Conservation (phyloP, 23 tunicate species). For the Ascidia mentula region DNA sequence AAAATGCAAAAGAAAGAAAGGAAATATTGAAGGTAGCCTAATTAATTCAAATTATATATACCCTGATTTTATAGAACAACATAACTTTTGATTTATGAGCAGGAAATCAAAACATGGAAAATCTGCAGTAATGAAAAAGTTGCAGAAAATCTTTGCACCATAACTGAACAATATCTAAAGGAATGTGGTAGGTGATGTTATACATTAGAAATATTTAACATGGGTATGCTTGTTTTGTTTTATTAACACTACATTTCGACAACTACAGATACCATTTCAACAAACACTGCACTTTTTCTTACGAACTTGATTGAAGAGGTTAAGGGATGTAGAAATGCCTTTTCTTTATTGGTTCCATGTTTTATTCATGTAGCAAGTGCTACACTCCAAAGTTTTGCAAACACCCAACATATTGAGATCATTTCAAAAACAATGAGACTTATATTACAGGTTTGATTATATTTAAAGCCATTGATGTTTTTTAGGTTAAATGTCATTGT, state of each 20-base stretch:
- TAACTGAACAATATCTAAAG: background rate
- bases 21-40: background rate
- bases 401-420: background rate
- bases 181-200: background rate
- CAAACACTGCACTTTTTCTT: background rate
- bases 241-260: too few species aligned
- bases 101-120: background rate
- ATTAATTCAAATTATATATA: too few species aligned
- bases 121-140: background rate
- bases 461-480: background rate
- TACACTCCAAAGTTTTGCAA: background rate
- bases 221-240: background rate
- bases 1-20: background rate
- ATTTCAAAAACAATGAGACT: background rate
- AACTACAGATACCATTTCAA: background rate
- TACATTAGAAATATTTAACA: background rate
- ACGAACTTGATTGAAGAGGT: background rate
- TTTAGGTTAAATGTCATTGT: background rate
- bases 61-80: too few species aligned
- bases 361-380: background rate
- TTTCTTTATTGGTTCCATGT: background rate
- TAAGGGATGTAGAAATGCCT: background rate
- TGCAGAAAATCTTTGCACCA: background rate
- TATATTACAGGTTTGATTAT: background rate
- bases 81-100: too few species aligned